Evolutionary conservation across 2,797 vertebrate species (phyloP).

Genomic region (Anguilla marmorata): DNA sequence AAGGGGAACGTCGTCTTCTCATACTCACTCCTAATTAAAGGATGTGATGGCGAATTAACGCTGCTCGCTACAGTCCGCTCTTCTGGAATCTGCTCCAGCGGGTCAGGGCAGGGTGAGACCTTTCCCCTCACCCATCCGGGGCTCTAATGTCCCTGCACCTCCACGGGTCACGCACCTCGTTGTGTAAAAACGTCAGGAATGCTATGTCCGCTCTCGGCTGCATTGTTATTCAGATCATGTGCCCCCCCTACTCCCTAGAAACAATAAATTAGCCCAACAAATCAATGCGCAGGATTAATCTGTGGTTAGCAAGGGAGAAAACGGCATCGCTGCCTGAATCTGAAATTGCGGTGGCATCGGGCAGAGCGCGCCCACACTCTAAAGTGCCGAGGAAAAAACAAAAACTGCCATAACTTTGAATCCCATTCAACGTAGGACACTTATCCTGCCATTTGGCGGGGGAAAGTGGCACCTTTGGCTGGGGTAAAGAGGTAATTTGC

Average conservation of each 20-base stretch:
- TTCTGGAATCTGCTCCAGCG: background rate
- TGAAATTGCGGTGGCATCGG: background rate
- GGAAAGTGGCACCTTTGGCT: slow-evolving; percentile 33
- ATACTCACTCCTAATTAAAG: background rate
- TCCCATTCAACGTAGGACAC: slow-evolving; percentile 23
- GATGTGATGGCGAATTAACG: background rate
- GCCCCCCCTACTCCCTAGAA: background rate
- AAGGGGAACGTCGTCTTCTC: background rate
- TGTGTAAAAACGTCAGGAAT: background rate
- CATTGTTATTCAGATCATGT: slow-evolving; percentile 27
- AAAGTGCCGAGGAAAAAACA: slow-evolving; percentile 27
- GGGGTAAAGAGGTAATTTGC: slow-evolving; percentile 30
- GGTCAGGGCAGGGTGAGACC: background rate
- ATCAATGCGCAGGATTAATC: slow-evolving; percentile 29
- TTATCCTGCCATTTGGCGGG: slow-evolving; percentile 28
- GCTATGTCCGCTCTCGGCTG: background rate
- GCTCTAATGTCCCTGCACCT: background rate
- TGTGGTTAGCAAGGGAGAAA: slow-evolving; percentile 3
- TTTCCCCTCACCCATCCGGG: background rate
- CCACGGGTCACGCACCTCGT: background rate
- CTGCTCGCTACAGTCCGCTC: background rate
- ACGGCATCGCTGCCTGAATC: background rate
- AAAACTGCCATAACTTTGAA: slow-evolving; percentile 26
- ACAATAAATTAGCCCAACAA: slow-evolving; percentile 12
- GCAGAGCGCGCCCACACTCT: slow-evolving; percentile 1